phyloP scores from a whole-genome alignment of 2,113 vertebrate genomes.

The Lethenteron camtschaticum region DNA sequence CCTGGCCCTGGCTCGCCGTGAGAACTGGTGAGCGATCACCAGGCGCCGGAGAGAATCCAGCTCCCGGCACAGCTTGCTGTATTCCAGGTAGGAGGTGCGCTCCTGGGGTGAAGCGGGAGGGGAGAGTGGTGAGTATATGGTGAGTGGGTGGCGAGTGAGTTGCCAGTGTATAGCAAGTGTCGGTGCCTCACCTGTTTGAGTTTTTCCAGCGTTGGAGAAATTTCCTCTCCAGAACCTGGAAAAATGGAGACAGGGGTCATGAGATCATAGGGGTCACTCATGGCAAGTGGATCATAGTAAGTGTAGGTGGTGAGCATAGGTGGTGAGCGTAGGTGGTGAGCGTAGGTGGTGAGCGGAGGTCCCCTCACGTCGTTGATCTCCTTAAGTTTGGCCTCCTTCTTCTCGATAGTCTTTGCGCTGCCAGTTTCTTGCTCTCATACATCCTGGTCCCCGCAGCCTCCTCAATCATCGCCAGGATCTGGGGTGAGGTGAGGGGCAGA shows the following conservation, averaged over 20 bases:
- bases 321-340: no score
- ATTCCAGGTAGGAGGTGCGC: slow-evolving; percentile 53
- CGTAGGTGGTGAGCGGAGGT: not conserved
- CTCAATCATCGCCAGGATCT: slow-evolving; percentile 88
- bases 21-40: slow-evolving; percentile 54
- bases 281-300: no score
- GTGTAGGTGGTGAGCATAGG: no score
- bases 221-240: slow-evolving; percentile 72
- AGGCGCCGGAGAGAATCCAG: slow-evolving; percentile 49
- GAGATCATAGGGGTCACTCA: no score
- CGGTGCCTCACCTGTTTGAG: slow-evolving; percentile 45
- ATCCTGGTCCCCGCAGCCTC: slow-evolving; percentile 86
- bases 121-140: no score
- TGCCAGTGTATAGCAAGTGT: no score
- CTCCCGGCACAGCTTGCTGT: slow-evolving; percentile 52
- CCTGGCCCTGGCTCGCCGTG: slow-evolving; percentile 47
- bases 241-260: slow-evolving; percentile 10
- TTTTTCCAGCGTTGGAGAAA: slow-evolving; percentile 62
- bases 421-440: slow-evolving; percentile 75
- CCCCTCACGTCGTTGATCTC: slow-evolving; percentile 45
- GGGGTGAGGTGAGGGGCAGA: slow-evolving; percentile 7
- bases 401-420: slow-evolving; percentile 67
- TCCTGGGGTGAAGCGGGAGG: slow-evolving; percentile 25
- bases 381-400: slow-evolving; percentile 68
- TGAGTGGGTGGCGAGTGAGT: no score